Percentiles rank a stretch among this genome's conserved stretches.
Conservation (phyloP, 2,888 invertebrate species). For the Dryadula phaetusa region DNA sequence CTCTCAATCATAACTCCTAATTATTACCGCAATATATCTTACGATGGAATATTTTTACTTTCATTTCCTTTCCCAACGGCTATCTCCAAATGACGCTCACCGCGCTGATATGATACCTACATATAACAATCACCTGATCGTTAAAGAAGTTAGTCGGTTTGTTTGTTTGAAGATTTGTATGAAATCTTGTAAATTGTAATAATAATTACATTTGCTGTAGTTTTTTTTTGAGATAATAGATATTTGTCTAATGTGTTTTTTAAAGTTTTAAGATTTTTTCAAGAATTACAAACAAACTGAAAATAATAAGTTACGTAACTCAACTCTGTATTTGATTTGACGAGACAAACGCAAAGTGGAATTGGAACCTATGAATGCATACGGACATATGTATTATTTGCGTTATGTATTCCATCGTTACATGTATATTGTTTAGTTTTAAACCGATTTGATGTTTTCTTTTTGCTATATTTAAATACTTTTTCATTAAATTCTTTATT, state of each 20-base stretch:
- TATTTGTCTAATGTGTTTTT: no score
- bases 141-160: not conserved
- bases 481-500: not conserved
- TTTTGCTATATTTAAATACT: not conserved
- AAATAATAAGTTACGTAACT: no score
- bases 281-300: no score
- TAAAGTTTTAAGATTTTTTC: not conserved
- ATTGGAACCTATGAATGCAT: not conserved
- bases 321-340: not conserved
- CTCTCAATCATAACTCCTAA: not conserved
- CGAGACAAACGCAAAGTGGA: not conserved
- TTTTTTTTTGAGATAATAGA: no score
- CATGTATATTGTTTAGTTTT: not conserved
- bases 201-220: no score
- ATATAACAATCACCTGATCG: not conserved
- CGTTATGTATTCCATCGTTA: no score
- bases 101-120: not conserved
- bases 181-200: no score
- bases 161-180: no score
- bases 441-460: not conserved
- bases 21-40: not conserved
- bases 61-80: conserved; percentile 1
- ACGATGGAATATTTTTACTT: not conserved
- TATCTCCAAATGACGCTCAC: not conserved
- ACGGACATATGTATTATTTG: not conserved